Conservation (phyloP, 2,888 invertebrate genomes). For the Chalcis sispes region DNA sequence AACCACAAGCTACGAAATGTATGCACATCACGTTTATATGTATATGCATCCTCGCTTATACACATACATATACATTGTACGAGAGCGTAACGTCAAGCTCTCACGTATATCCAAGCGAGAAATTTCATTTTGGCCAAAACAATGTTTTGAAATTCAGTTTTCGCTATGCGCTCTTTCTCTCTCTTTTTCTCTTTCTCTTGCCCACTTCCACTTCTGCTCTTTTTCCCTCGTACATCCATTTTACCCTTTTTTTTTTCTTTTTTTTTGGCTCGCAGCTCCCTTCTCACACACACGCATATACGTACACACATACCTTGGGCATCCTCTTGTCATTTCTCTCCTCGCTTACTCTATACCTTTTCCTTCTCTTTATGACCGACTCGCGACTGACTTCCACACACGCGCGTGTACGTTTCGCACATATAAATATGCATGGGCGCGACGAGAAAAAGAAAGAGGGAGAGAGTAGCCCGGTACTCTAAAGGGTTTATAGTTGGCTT, state of each 20-base stretch:
- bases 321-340: too few relatives aligned
- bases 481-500: too few relatives aligned
- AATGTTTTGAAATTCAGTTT: constrained; percentile 59
- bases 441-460: too few relatives aligned
- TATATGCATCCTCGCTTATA: not conserved
- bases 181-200: not conserved
- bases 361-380: too few relatives aligned
- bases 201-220: not conserved
- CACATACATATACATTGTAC: not conserved
- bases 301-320: too few relatives aligned
- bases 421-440: too few relatives aligned
- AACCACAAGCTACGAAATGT: too few relatives aligned
- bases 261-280: not conserved
- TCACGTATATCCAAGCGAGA: constrained; percentile 23
- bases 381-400: constrained; percentile 31
- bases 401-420: not conserved
- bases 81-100: constrained; percentile 14
- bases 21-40: too few relatives aligned
- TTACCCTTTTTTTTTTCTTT: too few relatives aligned
- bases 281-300: too few relatives aligned
- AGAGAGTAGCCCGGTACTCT: not conserved
- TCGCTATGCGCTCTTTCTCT: not conserved
- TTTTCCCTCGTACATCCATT: too few relatives aligned
- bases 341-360: too few relatives aligned
- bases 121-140: constrained; percentile 57